phyloP scores from a whole-genome alignment of 2,888 invertebrate genomes.

The Mylabris sibirica region DNA sequence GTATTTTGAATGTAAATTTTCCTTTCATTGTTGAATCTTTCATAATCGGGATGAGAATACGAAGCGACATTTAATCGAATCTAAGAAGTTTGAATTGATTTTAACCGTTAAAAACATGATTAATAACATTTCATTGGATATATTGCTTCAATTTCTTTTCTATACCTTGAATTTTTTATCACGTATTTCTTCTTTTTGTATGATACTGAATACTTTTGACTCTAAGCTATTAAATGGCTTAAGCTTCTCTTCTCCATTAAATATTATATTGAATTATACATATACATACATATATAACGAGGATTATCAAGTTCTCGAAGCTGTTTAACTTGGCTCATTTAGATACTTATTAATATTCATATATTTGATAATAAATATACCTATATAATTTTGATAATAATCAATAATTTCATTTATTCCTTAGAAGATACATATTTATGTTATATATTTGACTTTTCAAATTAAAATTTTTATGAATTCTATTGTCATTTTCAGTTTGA shows the following conservation, averaged over 20 bases:
- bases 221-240: neutral
- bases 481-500: neutral
- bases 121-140: neutral
- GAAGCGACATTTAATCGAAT: neutral
- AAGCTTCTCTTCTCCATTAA: neutral
- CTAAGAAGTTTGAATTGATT: neutral
- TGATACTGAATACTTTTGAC: neutral
- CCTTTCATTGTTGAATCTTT: neutral
- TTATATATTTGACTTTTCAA: neutral
- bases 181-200: neutral
- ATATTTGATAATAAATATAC: too few species aligned
- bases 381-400: neutral
- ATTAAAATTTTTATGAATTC: neutral
- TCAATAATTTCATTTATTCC: too few species aligned
- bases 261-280: neutral
- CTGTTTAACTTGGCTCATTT: neutral
- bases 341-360: neutral
- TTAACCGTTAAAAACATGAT: neutral
- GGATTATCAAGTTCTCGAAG: neutral
- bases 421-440: too few species aligned
- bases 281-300: neutral
- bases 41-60: neutral
- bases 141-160: neutral
- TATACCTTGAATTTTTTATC: neutral
- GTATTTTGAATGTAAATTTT: neutral